Evolutionary conservation across 2,888 invertebrate species (phyloP).

Genomic region (Macaria notata): DNA sequence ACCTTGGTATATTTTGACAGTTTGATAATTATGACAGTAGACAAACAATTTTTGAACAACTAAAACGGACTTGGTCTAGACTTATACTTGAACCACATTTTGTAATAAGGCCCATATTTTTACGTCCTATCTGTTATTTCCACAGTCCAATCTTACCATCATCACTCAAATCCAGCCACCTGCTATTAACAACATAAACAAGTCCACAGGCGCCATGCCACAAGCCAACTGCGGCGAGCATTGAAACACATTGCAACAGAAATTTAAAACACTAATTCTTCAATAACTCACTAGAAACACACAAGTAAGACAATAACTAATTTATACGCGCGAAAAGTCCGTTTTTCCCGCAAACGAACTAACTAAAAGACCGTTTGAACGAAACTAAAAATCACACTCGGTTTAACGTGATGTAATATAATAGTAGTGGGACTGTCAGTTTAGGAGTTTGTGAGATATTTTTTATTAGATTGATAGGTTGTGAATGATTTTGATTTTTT

Average conservation of each 20-base stretch:
- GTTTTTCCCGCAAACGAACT: conserved; percentile 10
- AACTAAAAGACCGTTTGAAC: conserved; percentile 22
- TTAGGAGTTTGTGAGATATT: conserved; percentile 39
- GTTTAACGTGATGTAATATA: conserved; percentile 58
- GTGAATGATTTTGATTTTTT: no score
- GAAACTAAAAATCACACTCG: conserved; percentile 46
- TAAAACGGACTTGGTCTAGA: no score
- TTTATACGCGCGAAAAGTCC: not conserved
- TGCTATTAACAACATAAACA: conserved; percentile 53
- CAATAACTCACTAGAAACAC: not conserved
- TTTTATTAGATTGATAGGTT: no score
- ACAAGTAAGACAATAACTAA: not conserved
- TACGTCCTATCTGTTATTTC: no score
- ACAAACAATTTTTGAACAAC: no score
- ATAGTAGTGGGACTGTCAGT: conserved; percentile 49
- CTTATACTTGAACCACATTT: no score
- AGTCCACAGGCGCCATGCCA: conserved; percentile 51
- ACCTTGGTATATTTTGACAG: no score
- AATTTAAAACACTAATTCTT: conserved; percentile 15
- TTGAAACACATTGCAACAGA: conserved; percentile 45
- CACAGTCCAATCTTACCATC: conserved; percentile 46
- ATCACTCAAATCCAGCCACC: conserved; percentile 58
- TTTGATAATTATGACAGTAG: no score
- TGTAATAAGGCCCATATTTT: no score
- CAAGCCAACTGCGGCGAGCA: conserved; percentile 64